Evolutionary conservation across 1,140 invertebrate species (phyloP), one percentile per base, ranked within the genome.

Genomic region (Eciton burchellii): DNA sequence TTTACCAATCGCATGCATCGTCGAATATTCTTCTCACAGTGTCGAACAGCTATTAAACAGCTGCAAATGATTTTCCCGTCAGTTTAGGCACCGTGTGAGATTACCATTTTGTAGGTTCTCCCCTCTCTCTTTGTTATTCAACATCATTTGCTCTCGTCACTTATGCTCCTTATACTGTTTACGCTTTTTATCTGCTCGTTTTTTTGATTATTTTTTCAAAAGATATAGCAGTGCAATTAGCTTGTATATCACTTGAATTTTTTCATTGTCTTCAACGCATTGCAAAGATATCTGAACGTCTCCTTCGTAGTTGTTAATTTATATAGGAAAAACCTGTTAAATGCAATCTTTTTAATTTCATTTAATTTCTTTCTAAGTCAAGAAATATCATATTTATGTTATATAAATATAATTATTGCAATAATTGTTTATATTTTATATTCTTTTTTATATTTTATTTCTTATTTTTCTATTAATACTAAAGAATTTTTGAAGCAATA

Each of bases 151-250:
- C n/a, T 41, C 12, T 63, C 47, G 19, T 14, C 29, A 57, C 19
- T 43, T 63, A 16, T 19, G 21, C 43, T 68, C 3, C 49, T 77
- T 79, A 79, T 79, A n/a, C 63, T 79, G 63, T 79, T 79, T 77
- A 79, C 21, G 8, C 35, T 26, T 21, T 68, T 3, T 79, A 77
- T 70, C 63, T 54, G n/a, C 26, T 26, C 4, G 24, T 14, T 79
- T 29, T 16, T 26, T 66, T 6, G 3, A 49, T 68, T 45, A 68
- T 19, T 3, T 54, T 54, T 68, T 3, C 43, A 3, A 14, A 41
- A 45, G n/a, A 43, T 11, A 66, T 4, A n/a, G 4, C 29, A 70
- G 14, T 43, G 0, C 16, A 54, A 12, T 35, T 52, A 52, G 0
- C 19, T 54, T 12, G 3, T 19, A 9, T 41, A 41, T 49, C 47